Evolutionary conservation across 2,113 vertebrate genomes (phyloP).

Genomic region (Gulo gulo): DNA sequence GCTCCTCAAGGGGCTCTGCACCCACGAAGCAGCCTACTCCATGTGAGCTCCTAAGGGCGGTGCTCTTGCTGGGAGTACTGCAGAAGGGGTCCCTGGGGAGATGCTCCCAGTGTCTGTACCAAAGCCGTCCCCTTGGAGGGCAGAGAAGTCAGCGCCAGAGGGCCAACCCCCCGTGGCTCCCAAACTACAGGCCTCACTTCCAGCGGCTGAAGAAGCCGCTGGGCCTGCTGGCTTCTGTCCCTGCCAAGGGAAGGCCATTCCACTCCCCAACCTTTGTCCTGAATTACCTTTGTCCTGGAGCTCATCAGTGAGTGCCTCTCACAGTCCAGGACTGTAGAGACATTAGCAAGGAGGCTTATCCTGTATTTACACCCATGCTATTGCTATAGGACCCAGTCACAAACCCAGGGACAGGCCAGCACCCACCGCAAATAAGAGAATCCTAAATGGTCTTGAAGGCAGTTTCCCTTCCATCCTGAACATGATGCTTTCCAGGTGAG

Average conservation of each 20-base stretch:
- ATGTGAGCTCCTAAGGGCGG: neutral
- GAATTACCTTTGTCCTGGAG: neutral
- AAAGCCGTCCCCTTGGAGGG: neutral
- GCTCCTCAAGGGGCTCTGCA: neutral
- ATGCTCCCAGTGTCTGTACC: neutral
- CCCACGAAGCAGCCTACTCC: neutral
- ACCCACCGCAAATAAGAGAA: neutral
- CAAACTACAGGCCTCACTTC: neutral
- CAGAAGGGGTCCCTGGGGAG: too few relatives aligned
- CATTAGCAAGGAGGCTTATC: neutral
- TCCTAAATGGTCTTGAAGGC: neutral
- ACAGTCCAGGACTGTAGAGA: rapidly evolving
- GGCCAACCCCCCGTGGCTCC: neutral
- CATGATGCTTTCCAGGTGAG: neutral
- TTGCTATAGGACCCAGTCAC: neutral
- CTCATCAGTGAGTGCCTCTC: neutral
- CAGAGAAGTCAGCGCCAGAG: neutral
- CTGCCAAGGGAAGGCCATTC: too few relatives aligned
- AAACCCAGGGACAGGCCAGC: neutral
- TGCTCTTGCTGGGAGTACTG: neutral
- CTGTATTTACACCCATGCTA: neutral
- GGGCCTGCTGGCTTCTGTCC: neutral
- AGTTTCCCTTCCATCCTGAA: neutral
- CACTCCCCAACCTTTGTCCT: too few relatives aligned
- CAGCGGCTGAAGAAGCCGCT: neutral